A percentile compares a stretch with the other conserved stretches of the same genome.
Conservation (phyloP, 2,888 invertebrate genomes). For the Synergus gifuensis region DNA sequence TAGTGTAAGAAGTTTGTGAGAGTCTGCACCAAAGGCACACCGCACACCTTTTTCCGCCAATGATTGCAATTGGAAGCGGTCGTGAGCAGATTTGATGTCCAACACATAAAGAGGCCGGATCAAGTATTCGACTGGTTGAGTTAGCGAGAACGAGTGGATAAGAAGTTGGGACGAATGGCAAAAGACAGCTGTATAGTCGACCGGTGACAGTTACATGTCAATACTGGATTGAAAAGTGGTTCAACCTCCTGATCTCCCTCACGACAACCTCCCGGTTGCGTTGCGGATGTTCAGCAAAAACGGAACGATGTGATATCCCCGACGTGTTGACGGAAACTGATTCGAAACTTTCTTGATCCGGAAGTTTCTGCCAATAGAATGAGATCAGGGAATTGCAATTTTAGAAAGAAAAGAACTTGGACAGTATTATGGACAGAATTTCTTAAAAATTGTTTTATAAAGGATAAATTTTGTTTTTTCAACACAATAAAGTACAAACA, state of each 20-base stretch:
- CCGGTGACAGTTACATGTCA: conserved; percentile 77
- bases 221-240: conserved; percentile 73
- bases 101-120: conserved; percentile 26
- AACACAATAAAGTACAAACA: neutral
- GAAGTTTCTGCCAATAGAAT: neutral
- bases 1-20: conserved; percentile 31
- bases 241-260: conserved; percentile 44
- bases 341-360: conserved; percentile 2
- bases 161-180: conserved; percentile 57
- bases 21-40: conserved; percentile 58
- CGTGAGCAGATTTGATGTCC: conserved; percentile 66
- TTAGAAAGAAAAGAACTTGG: neutral
- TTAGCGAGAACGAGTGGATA: conserved; percentile 42
- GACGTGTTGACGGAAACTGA: conserved; percentile 37
- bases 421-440: too few relatives aligned
- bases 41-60: conserved; percentile 71
- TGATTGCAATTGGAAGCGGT: conserved; percentile 69
- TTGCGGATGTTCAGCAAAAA: conserved; percentile 31
- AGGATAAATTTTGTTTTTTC: too few relatives aligned
- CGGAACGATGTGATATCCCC: neutral
- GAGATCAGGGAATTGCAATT: neutral
- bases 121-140: conserved; percentile 36
- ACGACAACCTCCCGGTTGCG: neutral
- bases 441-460: too few relatives aligned
- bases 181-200: conserved; percentile 54